phyloP scores from a whole-genome alignment of 2,113 vertebrate species.

The Raja brachyura region DNA sequence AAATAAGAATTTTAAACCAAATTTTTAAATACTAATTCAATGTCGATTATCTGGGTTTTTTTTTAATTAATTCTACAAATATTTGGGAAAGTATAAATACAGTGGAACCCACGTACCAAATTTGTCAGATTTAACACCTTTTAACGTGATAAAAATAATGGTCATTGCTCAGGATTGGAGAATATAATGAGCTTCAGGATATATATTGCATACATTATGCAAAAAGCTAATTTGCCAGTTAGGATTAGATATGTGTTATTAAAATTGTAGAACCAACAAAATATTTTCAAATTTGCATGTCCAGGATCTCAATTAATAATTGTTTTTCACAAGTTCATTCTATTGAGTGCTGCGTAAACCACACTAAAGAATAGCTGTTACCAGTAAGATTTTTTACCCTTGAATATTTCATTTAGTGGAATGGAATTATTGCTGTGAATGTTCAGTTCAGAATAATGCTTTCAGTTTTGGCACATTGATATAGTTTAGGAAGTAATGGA shows the following conservation, averaged over 20 bases:
- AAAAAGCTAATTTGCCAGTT: background rate
- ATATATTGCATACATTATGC: background rate
- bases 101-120: conserved; percentile 21
- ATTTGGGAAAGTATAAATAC: background rate
- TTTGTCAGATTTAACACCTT: background rate
- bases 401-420: background rate
- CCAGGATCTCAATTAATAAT: background rate
- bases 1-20: conserved; percentile 7
- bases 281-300: background rate
- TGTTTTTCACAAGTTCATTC: background rate
- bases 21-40: background rate
- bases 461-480: background rate
- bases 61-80: background rate
- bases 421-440: background rate
- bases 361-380: background rate
- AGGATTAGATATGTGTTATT: background rate
- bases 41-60: conserved; percentile 1
- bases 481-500: background rate
- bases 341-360: background rate
- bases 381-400: background rate
- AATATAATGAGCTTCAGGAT: background rate
- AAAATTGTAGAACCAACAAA: background rate
- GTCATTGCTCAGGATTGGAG: background rate
- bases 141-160: background rate
- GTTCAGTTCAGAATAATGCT: background rate